Percentiles rank a stretch among this genome's conserved stretches.
phyloP scores from a whole-genome alignment of 1,140 invertebrate genomes.

The Solenopsis invicta region DNA sequence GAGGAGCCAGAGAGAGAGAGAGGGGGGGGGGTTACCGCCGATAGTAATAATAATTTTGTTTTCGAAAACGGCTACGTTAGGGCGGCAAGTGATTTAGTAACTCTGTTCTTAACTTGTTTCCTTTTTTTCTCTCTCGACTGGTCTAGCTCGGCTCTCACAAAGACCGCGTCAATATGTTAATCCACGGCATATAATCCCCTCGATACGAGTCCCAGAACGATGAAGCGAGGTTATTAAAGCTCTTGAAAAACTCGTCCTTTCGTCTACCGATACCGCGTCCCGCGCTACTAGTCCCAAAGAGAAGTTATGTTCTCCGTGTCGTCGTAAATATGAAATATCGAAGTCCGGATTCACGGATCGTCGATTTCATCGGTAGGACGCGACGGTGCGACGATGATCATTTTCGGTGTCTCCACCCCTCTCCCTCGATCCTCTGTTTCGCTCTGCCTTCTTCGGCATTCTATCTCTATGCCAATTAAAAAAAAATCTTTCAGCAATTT shows the following conservation, averaged over 20 bases:
- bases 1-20: not conserved
- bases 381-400: conserved; percentile 67
- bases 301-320: conserved; percentile 79
- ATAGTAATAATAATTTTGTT: conserved; percentile 84
- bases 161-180: conserved; percentile 86
- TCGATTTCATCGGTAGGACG: conserved; percentile 60
- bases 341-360: conserved; percentile 76
- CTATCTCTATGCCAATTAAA: conserved; percentile 76
- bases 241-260: conserved; percentile 57
- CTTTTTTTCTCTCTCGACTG: conserved; percentile 67
- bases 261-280: conserved; percentile 29
- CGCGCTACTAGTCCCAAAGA: conserved; percentile 66
- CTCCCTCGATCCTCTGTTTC: conserved; percentile 5
- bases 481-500: conserved; percentile 77
- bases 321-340: conserved; percentile 87
- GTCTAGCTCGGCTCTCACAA: conserved; percentile 37
- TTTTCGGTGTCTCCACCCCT: conserved; percentile 62
- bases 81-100: conserved; percentile 85
- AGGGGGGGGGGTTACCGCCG: conserved; percentile 52
- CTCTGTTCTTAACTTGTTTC: conserved; percentile 80
- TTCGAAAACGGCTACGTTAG: conserved; percentile 78
- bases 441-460: not conserved
- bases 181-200: conserved; percentile 84
- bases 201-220: conserved; percentile 73
- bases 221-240: conserved; percentile 83